Percentiles rank a stretch among this genome's conserved stretches.
phyloP scores from a whole-genome alignment of 64 coral and sea anemone genomes.

The Montipora capricornis region DNA sequence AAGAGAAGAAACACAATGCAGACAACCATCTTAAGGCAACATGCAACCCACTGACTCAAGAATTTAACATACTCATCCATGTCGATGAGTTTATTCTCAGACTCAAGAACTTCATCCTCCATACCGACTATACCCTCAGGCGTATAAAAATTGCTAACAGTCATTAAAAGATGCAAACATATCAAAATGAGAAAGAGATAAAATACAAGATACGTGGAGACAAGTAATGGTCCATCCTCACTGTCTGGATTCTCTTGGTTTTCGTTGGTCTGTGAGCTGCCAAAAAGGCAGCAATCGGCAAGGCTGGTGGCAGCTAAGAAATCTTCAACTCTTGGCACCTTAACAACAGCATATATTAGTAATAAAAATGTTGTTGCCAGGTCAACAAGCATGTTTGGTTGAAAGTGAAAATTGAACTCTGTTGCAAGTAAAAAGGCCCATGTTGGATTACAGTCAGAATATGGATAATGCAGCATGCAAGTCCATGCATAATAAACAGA shows the following conservation, averaged over 20 bases:
- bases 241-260: conserved; percentile 28
- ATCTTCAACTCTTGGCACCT: conserved; percentile 50
- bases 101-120: conserved; percentile 66
- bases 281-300: conserved; percentile 50
- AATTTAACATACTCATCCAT: conserved; percentile 84
- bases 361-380: conserved; percentile 65
- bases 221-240: conserved; percentile 48
- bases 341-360: conserved; percentile 69
- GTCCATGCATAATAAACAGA: conserved; percentile 84
- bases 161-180: conserved; percentile 74
- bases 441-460: conserved; percentile 75
- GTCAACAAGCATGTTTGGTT: conserved; percentile 89
- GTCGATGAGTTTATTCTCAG: conserved; percentile 71
- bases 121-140: conserved; percentile 90
- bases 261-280: conserved; percentile 24
- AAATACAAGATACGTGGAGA: conserved; percentile 73
- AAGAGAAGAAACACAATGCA: conserved; percentile 80
- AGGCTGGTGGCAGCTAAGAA: conserved; percentile 62
- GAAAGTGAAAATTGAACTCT: conserved; percentile 73
- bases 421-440: conserved; percentile 70
- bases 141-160: conserved; percentile 82
- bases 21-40: conserved; percentile 83
- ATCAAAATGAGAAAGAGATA: conserved; percentile 74
- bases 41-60: conserved; percentile 81
- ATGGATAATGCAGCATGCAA: conserved; percentile 77